These are phyloP conservation scores for Bimastos eiseni DNA, from an alignment of 2,888 invertebrate genomes.

Conservation along the genomic window DNA sequence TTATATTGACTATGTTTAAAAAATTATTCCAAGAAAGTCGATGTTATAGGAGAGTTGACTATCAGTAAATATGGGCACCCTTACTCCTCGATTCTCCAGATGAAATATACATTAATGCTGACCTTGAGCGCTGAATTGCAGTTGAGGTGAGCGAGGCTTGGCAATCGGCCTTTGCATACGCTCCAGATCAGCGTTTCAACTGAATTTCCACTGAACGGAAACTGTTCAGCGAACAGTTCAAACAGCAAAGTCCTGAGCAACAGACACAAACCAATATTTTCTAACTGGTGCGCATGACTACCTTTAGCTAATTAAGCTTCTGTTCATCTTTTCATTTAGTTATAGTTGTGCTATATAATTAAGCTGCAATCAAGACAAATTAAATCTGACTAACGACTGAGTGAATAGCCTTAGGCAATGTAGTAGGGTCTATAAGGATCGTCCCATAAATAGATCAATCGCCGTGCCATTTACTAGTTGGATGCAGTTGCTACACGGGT, in stretches of 20 bases:
- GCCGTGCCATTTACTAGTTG: too few species aligned
- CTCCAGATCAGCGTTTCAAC: conserved; percentile 95
- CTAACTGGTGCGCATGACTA: too few species aligned
- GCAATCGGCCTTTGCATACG: conserved; percentile 78
- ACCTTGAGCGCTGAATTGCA: conserved; percentile 57
- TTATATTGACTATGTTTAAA: neutral
- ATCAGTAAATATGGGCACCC: neutral
- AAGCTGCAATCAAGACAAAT: too few species aligned
- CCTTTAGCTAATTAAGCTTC: too few species aligned
- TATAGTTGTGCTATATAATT: too few species aligned
- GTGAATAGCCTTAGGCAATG: too few species aligned
- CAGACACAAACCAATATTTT: neutral
- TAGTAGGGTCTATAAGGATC: too few species aligned
- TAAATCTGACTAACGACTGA: too few species aligned
- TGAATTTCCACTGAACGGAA: conserved; percentile 87
- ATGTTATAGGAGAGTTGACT: too few species aligned
- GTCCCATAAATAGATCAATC: too few species aligned
- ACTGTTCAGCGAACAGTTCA: conserved; percentile 89
- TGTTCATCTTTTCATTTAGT: too few species aligned
- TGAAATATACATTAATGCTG: conserved; percentile 1
- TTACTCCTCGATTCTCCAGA: neutral
- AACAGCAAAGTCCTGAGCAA: conserved; percentile 87
- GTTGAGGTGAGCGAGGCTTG: conserved; percentile 52
- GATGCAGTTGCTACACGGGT: too few species aligned
- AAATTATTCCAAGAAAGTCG: neutral